Evolutionary conservation across 1,140 invertebrate species (phyloP), one percentile per base, ranked within the genome.

Genomic region (Danaus plexippus): DNA sequence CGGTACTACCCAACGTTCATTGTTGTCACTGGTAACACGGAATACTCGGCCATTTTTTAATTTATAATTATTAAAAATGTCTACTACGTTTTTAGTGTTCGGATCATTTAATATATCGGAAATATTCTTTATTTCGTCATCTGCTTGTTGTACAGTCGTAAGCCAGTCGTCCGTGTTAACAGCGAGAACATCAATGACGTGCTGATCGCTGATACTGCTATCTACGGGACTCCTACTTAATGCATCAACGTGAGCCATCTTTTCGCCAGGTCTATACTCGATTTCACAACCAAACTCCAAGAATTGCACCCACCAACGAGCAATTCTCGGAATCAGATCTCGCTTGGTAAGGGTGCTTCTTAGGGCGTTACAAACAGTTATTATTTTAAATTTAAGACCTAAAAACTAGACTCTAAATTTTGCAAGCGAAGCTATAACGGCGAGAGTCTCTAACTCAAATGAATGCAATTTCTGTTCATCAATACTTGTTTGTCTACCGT

Each of bases 311-410:
- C n/a, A n/a, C n/a, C n/a, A n/a, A n/a, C n/a, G n/a, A n/a, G n/a
- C n/a, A n/a, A n/a, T n/a, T n/a, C n/a, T n/a, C n/a, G n/a, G n/a
- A n/a, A n/a, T n/a, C n/a, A n/a, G n/a, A n/a, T n/a, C n/a, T 47
- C 58, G 46, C 18, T 60, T 64, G 0, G 22, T 40, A 8, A 60
- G 11, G 0, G 57, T 51, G 11, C 44, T 42, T 10, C 62, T 15
- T 4, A 64, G 32, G 0, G 62, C 57, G 43, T 54, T 57, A 48
- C 57, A 60, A 43, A 60, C 62, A 0, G 57, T 64, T 12, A 60
- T 11, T 18, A 60, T 57, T 22, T 53, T 51, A 43, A 63, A 63
- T 42, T 48, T 42, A 15, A 60, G 22, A 11, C 54, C 54, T 22
- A 64, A 15, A 1, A 64, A 47, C 13, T 64, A 60, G 11, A 54